These are phyloP conservation scores for Maniola hyperantus DNA, from an alignment of 2,888 invertebrate species.

Conservation along the genomic window DNA sequence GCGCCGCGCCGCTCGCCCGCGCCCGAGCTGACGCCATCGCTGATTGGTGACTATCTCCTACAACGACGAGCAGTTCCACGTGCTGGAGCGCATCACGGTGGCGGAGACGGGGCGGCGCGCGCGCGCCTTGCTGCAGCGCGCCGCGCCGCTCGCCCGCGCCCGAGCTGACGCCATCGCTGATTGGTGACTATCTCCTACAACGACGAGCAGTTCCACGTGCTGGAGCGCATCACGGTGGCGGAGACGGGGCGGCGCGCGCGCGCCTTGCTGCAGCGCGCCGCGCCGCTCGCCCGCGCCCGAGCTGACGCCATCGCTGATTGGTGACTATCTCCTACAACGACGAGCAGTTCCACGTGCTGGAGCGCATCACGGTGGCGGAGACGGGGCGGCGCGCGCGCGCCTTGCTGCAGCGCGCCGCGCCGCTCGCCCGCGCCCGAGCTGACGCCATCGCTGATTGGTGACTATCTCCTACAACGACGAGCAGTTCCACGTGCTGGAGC, in stretches of 20 bases:
- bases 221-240: conserved; percentile 92
- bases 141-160: conserved; percentile 88
- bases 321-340: conserved; percentile 96
- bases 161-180: conserved; percentile 91
- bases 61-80: conserved; percentile 98
- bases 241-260: conserved; percentile 89
- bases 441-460: conserved; percentile 91
- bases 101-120: conserved; percentile 89
- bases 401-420: conserved; percentile 87
- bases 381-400: conserved; percentile 87
- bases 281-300: conserved; percentile 88
- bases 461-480: conserved; percentile 97
- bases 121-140: conserved; percentile 86
- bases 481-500: conserved; percentile 97
- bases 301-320: conserved; percentile 92
- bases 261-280: conserved; percentile 86
- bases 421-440: conserved; percentile 88
- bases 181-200: conserved; percentile 95
- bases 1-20: conserved; percentile 88
- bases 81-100: conserved; percentile 92
- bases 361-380: conserved; percentile 91
- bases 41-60: conserved; percentile 94
- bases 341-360: conserved; percentile 97
- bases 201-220: conserved; percentile 97
- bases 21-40: conserved; percentile 90